A percentile compares a stretch with the other conserved stretches of the same genome.
phyloP scores from a whole-genome alignment of 2,888 invertebrate species.

The Nowickia ferox region DNA sequence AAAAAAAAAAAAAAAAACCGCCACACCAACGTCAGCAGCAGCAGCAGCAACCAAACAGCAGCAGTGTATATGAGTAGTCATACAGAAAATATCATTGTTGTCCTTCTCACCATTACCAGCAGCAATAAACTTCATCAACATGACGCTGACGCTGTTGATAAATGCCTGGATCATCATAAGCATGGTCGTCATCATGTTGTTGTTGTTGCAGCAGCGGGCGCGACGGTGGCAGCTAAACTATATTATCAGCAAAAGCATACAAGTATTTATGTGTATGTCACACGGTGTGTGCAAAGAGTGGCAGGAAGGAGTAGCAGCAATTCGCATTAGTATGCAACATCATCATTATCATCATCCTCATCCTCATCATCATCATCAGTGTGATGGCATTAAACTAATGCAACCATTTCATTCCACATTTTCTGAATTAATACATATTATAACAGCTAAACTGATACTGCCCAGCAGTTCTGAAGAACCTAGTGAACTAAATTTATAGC shows the following conservation, averaged over 20 bases:
- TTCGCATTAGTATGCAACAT: constrained; percentile 15
- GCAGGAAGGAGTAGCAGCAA: constrained; percentile 18
- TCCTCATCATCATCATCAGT: constrained; percentile 26
- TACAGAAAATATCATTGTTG: constrained; percentile 25
- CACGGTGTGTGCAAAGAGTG: not conserved
- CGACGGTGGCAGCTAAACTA: not conserved
- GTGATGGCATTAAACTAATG: constrained; percentile 48
- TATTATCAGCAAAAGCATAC: not conserved
- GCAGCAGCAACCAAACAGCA: not conserved
- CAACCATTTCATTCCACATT: constrained; percentile 33
- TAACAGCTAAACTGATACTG: not conserved
- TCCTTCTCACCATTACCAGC: constrained; percentile 40
- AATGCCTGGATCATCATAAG: constrained; percentile 49
- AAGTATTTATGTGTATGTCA: constrained; percentile 37
- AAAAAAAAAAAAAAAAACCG: too few relatives aligned
- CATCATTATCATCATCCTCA: constrained; percentile 20
- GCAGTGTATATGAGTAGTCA: not conserved
- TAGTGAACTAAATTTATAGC: not conserved
- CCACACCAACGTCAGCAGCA: constrained; percentile 35
- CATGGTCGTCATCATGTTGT: constrained; percentile 46
- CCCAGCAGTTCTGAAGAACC: constrained; percentile 12
- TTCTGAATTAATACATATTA: constrained; percentile 1
- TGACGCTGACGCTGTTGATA: constrained; percentile 23
- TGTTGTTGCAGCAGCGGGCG: not conserved
- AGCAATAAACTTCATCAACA: constrained; percentile 10